Evolutionary conservation across 2,888 invertebrate species (phyloP), one percentile per base, ranked within the genome.

Genomic region (Drosophila stalkeri): DNA sequence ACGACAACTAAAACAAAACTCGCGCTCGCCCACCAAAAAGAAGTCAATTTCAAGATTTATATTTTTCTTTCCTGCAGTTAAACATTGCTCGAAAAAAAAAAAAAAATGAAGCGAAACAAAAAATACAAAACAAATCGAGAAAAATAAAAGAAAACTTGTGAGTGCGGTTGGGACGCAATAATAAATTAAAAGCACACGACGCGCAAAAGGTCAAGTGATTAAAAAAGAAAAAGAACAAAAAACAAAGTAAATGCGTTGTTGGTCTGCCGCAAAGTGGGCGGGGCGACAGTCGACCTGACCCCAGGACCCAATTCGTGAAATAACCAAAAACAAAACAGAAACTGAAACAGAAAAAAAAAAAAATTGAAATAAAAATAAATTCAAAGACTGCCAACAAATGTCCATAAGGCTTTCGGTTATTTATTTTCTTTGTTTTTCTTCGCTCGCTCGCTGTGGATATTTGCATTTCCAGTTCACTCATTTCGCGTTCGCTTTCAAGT

Each of bases 151-250:
- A 77, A 82, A 88, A 65, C 44, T 78, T 71, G 68, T 75, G 81
- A 82, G 72, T 70, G 86, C 83, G 83, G 89, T 80, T 86, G 31
- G 39, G 23, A 70, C 75, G 64, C 81, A 80, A 83, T 77, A 85
- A 86, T 89, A 86, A 85, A 89, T 86, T 83, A 85, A 85, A 85
- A 83, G 75, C 74, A 62, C 64, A 65, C 59, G 56, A 55, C 67
- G 68, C 69, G 57, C 70, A 80, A 89, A 81, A 89, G 85, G 85
- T 87, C 85, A 85, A 87, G 82, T 84, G 74, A 79, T 89, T 89
- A 67, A 70, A 67, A 61, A 46, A 54, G 47, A 64, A 62, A 23
- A 41, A 3, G 18, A 46, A 43, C n/a, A 18, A 14, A 52, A 46
- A 57, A 49, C 33, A 68, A 35, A 56, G 14, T 7, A 18, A 35